Evolutionary conservation across 2,888 invertebrate genomes (phyloP).

Genomic region (Lithophane leautieri): DNA sequence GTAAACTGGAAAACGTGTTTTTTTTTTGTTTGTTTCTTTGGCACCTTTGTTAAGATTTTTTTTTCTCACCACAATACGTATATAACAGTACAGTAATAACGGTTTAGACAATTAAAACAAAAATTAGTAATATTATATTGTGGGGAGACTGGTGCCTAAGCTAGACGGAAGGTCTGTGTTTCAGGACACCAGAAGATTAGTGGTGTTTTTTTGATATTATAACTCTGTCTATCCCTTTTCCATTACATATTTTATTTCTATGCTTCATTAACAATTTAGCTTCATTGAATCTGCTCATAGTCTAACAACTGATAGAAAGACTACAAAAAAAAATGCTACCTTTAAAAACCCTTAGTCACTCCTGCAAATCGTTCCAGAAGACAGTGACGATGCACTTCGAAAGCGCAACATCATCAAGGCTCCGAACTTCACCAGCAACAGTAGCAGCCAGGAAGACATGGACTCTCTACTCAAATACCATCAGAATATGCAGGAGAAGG

Average conservation of each 20-base stretch:
- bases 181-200: no score
- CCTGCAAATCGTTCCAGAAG: conserved; percentile 28
- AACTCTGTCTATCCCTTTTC: background rate
- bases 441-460: conserved; percentile 92
- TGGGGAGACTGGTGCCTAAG: no score
- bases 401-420: conserved; percentile 90
- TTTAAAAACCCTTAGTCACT: background rate
- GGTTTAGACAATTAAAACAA: no score
- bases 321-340: background rate
- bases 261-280: background rate
- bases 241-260: background rate
- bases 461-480: conserved; percentile 96
- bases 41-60: no score
- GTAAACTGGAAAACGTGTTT: no score
- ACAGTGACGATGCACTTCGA: conserved; percentile 86
- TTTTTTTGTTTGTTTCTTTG: no score
- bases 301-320: background rate
- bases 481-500: conserved; percentile 96
- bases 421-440: conserved; percentile 86
- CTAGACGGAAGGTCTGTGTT: no score
- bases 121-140: no score
- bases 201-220: no score
- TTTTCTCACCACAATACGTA: no score
- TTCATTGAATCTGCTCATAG: background rate
- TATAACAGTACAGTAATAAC: no score